These are phyloP conservation scores for Camelus bactrianus DNA, from an alignment of 2,113 vertebrate species.

Conservation along the genomic window DNA sequence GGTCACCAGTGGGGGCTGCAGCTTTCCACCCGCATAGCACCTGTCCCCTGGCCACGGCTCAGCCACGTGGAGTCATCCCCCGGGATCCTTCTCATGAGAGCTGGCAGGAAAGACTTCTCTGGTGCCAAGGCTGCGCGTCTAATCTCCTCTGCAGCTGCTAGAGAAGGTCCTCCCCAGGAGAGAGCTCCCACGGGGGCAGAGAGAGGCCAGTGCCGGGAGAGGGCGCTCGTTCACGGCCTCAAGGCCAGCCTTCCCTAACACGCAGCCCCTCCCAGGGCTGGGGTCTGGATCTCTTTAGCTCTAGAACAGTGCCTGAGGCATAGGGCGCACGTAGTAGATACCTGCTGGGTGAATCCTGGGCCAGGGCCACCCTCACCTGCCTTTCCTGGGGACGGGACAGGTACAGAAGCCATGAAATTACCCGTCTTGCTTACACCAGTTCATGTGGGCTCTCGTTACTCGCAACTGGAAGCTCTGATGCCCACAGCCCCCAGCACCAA, in stretches of 20 bases:
- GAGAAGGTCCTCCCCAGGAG: not conserved
- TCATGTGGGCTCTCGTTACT: not conserved
- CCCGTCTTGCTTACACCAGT: not conserved
- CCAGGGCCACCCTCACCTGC: not conserved
- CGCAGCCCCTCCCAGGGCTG: fast-evolving
- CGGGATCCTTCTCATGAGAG: fast-evolving
- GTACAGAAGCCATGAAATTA: not conserved
- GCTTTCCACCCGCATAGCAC: not conserved
- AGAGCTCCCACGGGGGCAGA: not conserved
- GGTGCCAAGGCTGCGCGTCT: fast-evolving
- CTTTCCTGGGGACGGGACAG: not conserved
- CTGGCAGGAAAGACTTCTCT: not conserved
- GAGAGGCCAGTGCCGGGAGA: fast-evolving
- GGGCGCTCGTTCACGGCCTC: fast-evolving
- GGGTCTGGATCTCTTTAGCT: too few relatives aligned
- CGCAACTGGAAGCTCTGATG: not conserved
- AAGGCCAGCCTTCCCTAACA: not conserved
- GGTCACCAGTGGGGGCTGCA: not conserved
- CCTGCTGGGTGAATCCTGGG: not conserved
- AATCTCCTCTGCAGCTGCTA: not conserved
- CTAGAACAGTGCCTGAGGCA: not conserved
- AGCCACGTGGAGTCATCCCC: not conserved
- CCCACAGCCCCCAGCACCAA: not conserved
- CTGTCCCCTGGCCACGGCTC: fast-evolving
- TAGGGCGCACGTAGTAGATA: fast-evolving